Percentiles rank a stretch among this genome's conserved stretches.
Evolutionary conservation across 2,797 vertebrate species (phyloP).

Genomic region (Periophthalmus magnuspinnatus): DNA sequence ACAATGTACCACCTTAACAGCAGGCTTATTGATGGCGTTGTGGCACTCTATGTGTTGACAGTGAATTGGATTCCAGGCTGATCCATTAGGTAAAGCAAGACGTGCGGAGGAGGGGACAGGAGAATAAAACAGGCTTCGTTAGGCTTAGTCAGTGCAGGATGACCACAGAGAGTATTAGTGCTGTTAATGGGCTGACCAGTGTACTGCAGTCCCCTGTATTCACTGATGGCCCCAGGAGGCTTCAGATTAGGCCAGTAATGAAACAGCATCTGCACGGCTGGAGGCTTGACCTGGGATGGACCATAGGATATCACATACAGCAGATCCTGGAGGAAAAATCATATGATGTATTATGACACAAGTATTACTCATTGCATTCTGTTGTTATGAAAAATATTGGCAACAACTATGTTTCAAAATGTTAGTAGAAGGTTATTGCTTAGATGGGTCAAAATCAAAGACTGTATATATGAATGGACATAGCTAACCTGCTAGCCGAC

Average conservation of each 20-base stretch:
- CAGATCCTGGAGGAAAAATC: slow-evolving; percentile 82
- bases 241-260: slow-evolving; percentile 99
- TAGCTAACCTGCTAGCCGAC: too few species aligned
- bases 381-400: not conserved
- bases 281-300: slow-evolving; percentile 97
- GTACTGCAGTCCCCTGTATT: slow-evolving; percentile 97
- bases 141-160: slow-evolving; percentile 27
- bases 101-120: slow-evolving; percentile 6
- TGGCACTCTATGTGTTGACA: slow-evolving; percentile 99
- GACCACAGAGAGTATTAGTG: slow-evolving; percentile 8
- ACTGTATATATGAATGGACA: too few species aligned
- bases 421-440: too few species aligned
- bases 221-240: slow-evolving; percentile 96
- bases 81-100: slow-evolving; percentile 19
- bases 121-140: slow-evolving; percentile 17
- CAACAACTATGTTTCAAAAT: too few species aligned
- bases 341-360: not conserved
- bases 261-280: slow-evolving; percentile 98
- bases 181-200: slow-evolving; percentile 82
- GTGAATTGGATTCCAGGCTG: slow-evolving; percentile 99
- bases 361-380: not conserved
- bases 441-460: not conserved
- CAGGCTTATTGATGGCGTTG: slow-evolving; percentile 98
- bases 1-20: slow-evolving; percentile 88
- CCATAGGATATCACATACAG: slow-evolving; percentile 98